Conservation (phyloP, 2,888 invertebrate species). For the Calliphora vomitoria region DNA sequence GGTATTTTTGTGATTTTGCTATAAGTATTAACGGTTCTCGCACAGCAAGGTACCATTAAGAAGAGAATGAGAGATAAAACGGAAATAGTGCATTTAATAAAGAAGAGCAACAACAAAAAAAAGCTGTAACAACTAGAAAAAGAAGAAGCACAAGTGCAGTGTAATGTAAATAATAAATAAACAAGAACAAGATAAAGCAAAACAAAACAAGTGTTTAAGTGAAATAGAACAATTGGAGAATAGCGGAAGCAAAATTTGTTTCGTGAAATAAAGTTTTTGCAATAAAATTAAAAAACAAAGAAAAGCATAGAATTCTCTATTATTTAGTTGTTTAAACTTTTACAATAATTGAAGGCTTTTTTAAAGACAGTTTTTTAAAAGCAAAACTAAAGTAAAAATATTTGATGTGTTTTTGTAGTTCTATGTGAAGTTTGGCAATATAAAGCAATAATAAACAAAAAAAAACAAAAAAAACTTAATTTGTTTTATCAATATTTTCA, state of each 20-base stretch:
- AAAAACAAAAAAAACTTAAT: not conserved
- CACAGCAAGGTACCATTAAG: not conserved
- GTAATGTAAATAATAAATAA: slow-evolving; percentile 31
- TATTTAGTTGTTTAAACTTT: too few relatives aligned
- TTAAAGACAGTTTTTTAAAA: too few relatives aligned
- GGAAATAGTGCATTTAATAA: slow-evolving; percentile 69
- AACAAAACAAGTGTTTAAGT: slow-evolving; percentile 34
- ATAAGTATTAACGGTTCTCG: slow-evolving; percentile 57
- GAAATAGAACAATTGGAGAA: slow-evolving; percentile 38
- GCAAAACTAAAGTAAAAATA: not conserved
- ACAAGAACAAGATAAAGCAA: slow-evolving; percentile 50
- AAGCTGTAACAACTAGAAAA: not conserved
- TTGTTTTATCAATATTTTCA: slow-evolving; percentile 66
- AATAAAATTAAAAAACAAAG: slow-evolving; percentile 17
- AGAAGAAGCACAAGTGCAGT: slow-evolving; percentile 63
- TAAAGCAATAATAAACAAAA: slow-evolving; percentile 6
- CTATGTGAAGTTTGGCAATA: not conserved
- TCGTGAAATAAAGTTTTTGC: slow-evolving; percentile 40
- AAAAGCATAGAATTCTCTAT: not conserved
- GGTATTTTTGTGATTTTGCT: not conserved
- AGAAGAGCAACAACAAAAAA: not conserved
- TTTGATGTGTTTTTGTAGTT: not conserved
- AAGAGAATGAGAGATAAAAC: slow-evolving; percentile 67
- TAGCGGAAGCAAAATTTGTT: slow-evolving; percentile 41
- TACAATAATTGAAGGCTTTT: too few relatives aligned